Evolutionary conservation across 2,888 invertebrate genomes (phyloP).

Genomic region (Hypselothyrea guttata): DNA sequence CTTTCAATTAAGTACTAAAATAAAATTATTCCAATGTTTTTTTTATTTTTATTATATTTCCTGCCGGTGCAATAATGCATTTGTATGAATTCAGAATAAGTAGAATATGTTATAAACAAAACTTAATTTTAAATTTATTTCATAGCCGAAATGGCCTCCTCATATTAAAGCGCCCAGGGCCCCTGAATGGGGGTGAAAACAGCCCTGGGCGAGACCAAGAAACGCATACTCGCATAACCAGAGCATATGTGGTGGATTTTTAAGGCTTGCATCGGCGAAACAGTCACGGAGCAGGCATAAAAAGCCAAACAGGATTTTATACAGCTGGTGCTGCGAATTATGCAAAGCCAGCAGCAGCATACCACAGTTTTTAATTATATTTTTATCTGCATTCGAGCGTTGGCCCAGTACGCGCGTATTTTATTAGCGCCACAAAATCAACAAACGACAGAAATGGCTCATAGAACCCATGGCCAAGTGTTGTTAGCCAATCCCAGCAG

Average conservation of each 20-base stretch:
- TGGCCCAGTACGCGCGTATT: conserved; percentile 35
- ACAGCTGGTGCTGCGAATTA: conserved; percentile 46
- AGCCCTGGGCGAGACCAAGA: too few species aligned
- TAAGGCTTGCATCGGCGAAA: conserved; percentile 48
- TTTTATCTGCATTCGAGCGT: conserved; percentile 64
- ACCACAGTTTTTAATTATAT: conserved; percentile 66
- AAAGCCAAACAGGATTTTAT: conserved; percentile 62
- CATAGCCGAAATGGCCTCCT: too few species aligned
- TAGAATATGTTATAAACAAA: too few species aligned
- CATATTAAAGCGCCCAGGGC: too few species aligned
- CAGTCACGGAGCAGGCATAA: conserved; percentile 69
- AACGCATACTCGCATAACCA: conserved; percentile 5
- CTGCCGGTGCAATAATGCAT: too few species aligned
- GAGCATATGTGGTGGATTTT: conserved; percentile 13
- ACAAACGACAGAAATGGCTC: conserved; percentile 30
- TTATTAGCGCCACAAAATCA: conserved; percentile 62
- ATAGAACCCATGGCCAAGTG: too few species aligned
- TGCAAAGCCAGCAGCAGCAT: conserved; percentile 35
- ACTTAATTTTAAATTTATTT: too few species aligned
- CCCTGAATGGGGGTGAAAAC: too few species aligned
- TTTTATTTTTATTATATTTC: too few species aligned
- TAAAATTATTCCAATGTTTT: too few species aligned
- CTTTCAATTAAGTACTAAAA: too few species aligned
- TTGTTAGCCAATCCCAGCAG: background rate
- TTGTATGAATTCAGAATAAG: too few species aligned